Conservation (phyloP, 2,113 vertebrate species). For the Gavialis gangeticus region DNA sequence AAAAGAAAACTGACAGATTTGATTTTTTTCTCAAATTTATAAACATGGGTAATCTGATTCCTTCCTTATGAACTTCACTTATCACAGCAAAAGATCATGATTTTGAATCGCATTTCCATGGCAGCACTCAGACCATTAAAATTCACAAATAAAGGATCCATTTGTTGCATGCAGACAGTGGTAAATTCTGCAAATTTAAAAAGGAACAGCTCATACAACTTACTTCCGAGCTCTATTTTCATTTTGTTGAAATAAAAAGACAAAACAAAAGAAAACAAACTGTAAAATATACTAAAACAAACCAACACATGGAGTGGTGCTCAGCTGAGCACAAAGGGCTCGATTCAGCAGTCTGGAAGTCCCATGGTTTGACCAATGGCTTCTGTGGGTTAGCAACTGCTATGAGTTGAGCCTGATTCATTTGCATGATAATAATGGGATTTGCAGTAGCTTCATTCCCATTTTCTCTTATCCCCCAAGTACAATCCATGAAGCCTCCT, state of each 20-base stretch:
- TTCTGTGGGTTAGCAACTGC: background rate
- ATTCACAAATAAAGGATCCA: slow-evolving; percentile 90
- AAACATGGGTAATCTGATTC: slow-evolving; percentile 62
- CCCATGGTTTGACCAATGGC: background rate
- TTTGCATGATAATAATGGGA: background rate
- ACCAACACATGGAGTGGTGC: slow-evolving; percentile 59
- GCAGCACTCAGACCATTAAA: slow-evolving; percentile 88
- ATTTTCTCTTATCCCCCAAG: background rate
- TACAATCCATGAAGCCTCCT: background rate
- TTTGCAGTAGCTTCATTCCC: background rate
- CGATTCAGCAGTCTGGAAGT: slow-evolving; percentile 50
- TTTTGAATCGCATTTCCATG: slow-evolving; percentile 84
- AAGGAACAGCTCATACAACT: slow-evolving; percentile 90
- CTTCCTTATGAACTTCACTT: slow-evolving; percentile 94
- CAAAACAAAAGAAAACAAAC: slow-evolving; percentile 86
- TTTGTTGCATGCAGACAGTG: slow-evolving; percentile 95
- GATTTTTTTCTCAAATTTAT: slow-evolving; percentile 29
- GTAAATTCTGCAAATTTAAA: slow-evolving; percentile 86
- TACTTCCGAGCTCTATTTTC: slow-evolving; percentile 99
- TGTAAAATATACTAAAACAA: slow-evolving; percentile 84
- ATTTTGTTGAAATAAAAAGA: slow-evolving; percentile 98
- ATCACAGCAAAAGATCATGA: slow-evolving; percentile 95
- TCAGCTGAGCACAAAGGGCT: slow-evolving; percentile 75
- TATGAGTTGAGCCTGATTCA: background rate
- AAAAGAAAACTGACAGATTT: slow-evolving; percentile 63